Conservation (phyloP, 2,113 vertebrate genomes). For the Fregetta grallaria region DNA sequence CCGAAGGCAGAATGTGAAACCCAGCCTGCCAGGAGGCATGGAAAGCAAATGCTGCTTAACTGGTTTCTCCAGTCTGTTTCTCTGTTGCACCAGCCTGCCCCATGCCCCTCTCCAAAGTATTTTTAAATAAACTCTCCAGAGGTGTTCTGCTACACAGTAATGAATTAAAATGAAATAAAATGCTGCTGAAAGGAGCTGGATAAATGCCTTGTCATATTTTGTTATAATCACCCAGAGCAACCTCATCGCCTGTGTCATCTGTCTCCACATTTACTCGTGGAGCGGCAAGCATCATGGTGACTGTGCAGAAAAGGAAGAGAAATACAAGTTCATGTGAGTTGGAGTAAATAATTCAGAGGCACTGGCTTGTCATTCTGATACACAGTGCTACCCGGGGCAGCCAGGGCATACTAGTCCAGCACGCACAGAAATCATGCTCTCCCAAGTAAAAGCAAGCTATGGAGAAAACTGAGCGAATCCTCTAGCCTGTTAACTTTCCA, state of each 20-base stretch:
- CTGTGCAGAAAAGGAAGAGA: slow-evolving; percentile 15
- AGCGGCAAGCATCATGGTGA: not conserved
- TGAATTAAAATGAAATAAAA: not conserved
- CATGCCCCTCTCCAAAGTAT: not conserved
- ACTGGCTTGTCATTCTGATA: not conserved
- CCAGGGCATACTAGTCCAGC: not conserved
- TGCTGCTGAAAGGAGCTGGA: not conserved
- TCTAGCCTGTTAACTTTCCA: not conserved
- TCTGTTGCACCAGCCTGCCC: not conserved
- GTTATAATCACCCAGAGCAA: not conserved
- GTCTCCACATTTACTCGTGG: not conserved
- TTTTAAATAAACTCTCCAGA: not conserved
- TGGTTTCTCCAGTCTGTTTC: not conserved
- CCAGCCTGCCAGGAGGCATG: not conserved
- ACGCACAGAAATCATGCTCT: not conserved
- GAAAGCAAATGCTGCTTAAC: not conserved
- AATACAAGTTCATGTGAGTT: slow-evolving; percentile 34
- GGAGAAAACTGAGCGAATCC: not conserved
- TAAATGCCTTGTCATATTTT: not conserved
- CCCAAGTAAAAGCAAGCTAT: not conserved
- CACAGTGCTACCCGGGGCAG: not conserved
- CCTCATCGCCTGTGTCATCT: not conserved
- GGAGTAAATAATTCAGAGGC: slow-evolving; percentile 54
- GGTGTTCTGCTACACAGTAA: not conserved
- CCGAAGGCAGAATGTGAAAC: not conserved